Evolutionary conservation across 2,113 vertebrate genomes (phyloP), one percentile per base, ranked within the genome.

Genomic region (Columbina picui): DNA sequence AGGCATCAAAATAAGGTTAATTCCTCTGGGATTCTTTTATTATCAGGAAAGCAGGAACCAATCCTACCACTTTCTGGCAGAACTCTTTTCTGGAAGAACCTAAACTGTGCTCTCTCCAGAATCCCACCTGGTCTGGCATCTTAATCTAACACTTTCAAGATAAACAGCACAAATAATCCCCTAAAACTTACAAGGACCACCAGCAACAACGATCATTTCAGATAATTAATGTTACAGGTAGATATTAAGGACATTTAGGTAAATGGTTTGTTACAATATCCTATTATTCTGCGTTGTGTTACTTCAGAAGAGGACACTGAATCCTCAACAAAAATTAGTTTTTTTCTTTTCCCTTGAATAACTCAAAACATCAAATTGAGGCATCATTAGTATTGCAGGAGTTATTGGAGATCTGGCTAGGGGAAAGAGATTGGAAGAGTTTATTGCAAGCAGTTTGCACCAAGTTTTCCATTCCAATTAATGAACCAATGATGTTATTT

Each of bases 321-420:
- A 77, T 69, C 3, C 3, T 3, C 27, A 29, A 20, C 5, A 18
- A 43, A 49, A 14, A 7, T 3, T 7, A 16, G 7, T 34, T 26
- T 65, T 22, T 26, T 55, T 36, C 1, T 29, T 80, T 64, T 43
- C 1, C 12, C 4, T 1, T 1, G 1, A 39, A 69, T 49, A n/a
- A 77, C 26, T 43, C 27, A 79, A 71, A 76, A 59, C 14, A 64
- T 32, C 20, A 83, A 49, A 52, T 52, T 12, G 83, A 79, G 7
- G 3, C 32, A 71, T 14, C 10, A 32, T n/a, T n/a, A 41, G 27
- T 57, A 50, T 61, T 27, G 34, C 6, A 76, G 18, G 26, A 75
- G 9, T 27, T 80, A 82, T 76, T 88, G 73, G 55, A 88, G 7
- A 32, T 50, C 52, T 71, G 14, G 10, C 5, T 36, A 21, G 21